These are phyloP conservation scores for Scaptomyza reducta DNA, from an alignment of 2,888 invertebrate species.

Conservation along the genomic window DNA sequence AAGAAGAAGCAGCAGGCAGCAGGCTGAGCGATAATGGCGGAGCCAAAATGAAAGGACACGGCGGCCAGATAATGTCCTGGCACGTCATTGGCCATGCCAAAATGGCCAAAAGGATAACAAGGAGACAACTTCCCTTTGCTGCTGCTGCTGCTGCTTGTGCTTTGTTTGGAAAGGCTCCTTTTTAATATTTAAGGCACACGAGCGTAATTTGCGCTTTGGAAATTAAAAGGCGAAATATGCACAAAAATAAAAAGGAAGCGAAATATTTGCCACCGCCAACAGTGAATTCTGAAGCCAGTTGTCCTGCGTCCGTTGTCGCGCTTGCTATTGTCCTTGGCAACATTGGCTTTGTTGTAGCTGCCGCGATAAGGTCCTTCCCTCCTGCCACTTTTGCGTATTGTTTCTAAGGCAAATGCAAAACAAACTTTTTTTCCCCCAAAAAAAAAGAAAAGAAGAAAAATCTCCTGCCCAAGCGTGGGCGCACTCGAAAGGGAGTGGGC, in stretches of 20 bases:
- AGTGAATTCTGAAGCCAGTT: constrained; percentile 25
- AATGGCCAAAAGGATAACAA: constrained; percentile 54
- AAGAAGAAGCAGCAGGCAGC: constrained; percentile 19
- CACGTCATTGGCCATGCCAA: constrained; percentile 57
- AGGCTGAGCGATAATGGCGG: constrained; percentile 64
- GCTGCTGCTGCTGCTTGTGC: neutral
- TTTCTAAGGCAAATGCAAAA: constrained; percentile 54
- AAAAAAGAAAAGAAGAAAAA: constrained; percentile 7
- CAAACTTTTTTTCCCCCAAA: constrained; percentile 50
- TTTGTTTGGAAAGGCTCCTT: constrained; percentile 19
- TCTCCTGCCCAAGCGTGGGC: constrained; percentile 32
- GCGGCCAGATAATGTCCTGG: constrained; percentile 61
- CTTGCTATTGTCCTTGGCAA: constrained; percentile 59
- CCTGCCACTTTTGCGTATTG: constrained; percentile 42
- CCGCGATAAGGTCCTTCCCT: constrained; percentile 50
- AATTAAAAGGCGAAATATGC: constrained; percentile 71
- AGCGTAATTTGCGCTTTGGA: constrained; percentile 70
- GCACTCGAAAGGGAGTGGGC: constrained; percentile 29
- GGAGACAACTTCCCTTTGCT: constrained; percentile 24
- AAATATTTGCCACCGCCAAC: constrained; percentile 45
- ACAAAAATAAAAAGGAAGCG: constrained; percentile 31
- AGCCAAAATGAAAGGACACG: constrained; percentile 46
- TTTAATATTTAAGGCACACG: constrained; percentile 67
- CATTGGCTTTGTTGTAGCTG: constrained; percentile 49
- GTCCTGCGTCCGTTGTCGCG: constrained; percentile 39